Evolutionary conservation across 53 echinoderm and acorn worm species (phyloP).

Genomic region (Arbacia lixula): DNA sequence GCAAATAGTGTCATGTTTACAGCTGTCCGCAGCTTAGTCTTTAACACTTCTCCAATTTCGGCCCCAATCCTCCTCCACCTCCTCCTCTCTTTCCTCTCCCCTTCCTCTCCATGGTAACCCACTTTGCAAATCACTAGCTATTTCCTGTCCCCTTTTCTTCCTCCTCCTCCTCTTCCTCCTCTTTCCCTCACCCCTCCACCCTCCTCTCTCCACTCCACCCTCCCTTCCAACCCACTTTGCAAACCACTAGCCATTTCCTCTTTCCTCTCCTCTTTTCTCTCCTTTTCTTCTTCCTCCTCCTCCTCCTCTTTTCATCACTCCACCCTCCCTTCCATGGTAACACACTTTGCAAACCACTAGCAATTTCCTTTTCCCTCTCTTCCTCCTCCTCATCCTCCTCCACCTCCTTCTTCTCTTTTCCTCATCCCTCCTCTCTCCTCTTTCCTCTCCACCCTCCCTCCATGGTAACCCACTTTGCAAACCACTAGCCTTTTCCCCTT

Average conservation of each 20-base stretch:
- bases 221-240: neutral
- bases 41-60: constrained; percentile 39
- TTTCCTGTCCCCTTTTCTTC: too few species aligned
- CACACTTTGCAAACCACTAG: neutral
- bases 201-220: neutral
- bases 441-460: neutral
- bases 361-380: neutral
- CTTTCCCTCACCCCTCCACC: neutral
- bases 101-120: neutral
- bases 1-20: constrained; percentile 7
- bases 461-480: neutral
- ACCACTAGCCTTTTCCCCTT: neutral
- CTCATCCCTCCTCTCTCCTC: neutral
- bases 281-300: neutral
- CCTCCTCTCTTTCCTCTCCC: neutral
- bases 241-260: neutral
- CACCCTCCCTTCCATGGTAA: constrained; percentile 18
- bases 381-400: neutral
- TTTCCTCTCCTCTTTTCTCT: neutral
- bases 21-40: constrained; percentile 1
- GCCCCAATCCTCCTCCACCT: neutral
- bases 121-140: neutral
- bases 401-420: neutral
- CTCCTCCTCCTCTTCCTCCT: too few species aligned
- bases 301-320: neutral